Base-by-base conservation (phyloP, 2,888 invertebrate species). In the Pharmacophagus antenor region DNA sequence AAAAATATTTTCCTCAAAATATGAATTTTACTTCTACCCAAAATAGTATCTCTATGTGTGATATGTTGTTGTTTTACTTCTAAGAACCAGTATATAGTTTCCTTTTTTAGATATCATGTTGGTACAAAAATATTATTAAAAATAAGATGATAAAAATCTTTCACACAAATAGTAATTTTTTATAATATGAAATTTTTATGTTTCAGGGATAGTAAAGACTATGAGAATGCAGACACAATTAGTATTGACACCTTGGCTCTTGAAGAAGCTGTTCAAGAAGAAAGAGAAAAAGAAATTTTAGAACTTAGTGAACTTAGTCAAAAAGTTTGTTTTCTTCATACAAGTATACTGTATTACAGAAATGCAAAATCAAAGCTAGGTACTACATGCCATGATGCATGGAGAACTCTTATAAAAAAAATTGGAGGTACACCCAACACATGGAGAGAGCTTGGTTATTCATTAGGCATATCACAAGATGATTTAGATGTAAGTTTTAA, bases 371-470 rank as follows among this genome's bases (percentile, higher is more conserved):
- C 87, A 6, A 78, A 82, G 41, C 79, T 83, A 68, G 88, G 89
- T 25, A 57, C 73, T 52, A 77, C 77, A 8, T 88, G 88, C 63
- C 85, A 85, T 63, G 83, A 87, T 61, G 80, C 83, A 31, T 89
- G 89, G 89, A 81, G 75, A 64, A 80, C 74, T 1, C 64, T 89
- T 18, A 73, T 90, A 5, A 88, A 83, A 61, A 81, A 77, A 69
- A 73, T 89, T 5, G 88, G 88, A 22, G 88, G 89, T 2, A 78
- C 85, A 15, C 80, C 79, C 2, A 79, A 88, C 69, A 83, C 82
- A 22, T 90, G 89, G 88, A 78, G 73, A 59, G 85, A 87, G 48
- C 73, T 90, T 41, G 90, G 90, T n/a, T 70, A 76, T 67, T 71
- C 70, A 57, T 68, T 90, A 42, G 84, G 81, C 37, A 73, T 90